Evolutionary conservation across 2,888 invertebrate genomes (phyloP).

Genomic region (Steinernema hermaphroditum): DNA sequence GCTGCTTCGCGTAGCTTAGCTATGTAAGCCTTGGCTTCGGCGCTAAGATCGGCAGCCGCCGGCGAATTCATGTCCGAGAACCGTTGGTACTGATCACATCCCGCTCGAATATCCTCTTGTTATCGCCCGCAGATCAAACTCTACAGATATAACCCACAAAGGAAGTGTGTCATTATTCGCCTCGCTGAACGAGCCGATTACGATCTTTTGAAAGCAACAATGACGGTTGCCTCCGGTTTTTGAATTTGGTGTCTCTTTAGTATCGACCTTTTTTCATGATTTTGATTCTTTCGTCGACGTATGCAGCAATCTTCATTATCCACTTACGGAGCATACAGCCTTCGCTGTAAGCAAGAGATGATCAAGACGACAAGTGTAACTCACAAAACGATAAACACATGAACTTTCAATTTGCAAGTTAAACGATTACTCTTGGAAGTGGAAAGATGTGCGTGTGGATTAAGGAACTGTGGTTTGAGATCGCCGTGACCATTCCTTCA

Average conservation of each 20-base stretch:
- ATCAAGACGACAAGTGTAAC: too few species aligned
- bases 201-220: background rate
- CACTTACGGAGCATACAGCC: too few species aligned
- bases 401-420: too few species aligned
- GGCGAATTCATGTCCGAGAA: background rate
- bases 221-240: conserved; percentile 11
- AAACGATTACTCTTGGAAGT: too few species aligned
- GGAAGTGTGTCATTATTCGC: conserved; percentile 25
- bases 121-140: conserved; percentile 2
- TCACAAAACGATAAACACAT: too few species aligned
- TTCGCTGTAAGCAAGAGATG: too few species aligned
- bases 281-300: too few species aligned
- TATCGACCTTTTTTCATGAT: too few species aligned
- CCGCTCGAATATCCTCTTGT: conserved; percentile 15
- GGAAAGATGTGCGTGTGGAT: too few species aligned
- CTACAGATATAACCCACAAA: conserved; percentile 18
- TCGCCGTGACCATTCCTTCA: too few species aligned
- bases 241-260: background rate
- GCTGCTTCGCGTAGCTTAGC: background rate
- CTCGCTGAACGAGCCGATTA: conserved; percentile 7
- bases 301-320: too few species aligned
- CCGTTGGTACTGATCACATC: background rate
- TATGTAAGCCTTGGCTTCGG: background rate
- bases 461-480: too few species aligned
- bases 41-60: conserved; percentile 14